phyloP scores from a whole-genome alignment of 2,888 invertebrate genomes.

The Pteria penguin region DNA sequence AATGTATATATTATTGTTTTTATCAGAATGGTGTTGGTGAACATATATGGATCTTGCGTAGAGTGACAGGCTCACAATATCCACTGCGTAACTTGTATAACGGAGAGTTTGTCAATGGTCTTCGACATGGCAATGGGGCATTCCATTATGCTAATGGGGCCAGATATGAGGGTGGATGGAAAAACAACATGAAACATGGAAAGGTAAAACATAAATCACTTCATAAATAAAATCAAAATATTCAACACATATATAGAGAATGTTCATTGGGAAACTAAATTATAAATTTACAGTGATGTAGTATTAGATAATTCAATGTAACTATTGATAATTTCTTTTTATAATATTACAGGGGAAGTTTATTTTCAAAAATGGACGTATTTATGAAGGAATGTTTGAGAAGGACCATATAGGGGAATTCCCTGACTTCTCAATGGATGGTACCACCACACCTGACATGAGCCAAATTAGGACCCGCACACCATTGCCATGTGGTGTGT shows the following conservation, averaged over 20 bases:
- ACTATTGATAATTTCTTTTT: not conserved
- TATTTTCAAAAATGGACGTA: conserved; percentile 79
- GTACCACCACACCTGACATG: conserved; percentile 75
- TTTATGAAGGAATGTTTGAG: conserved; percentile 79
- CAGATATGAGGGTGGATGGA: conserved; percentile 79
- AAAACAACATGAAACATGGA: conserved; percentile 79
- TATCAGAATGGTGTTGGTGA: conserved; percentile 79
- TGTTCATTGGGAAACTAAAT: too few species aligned
- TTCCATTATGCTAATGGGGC: conserved; percentile 81
- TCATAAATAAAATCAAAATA: too few species aligned
- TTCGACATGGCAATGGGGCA: conserved; percentile 77
- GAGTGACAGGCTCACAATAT: conserved; percentile 78
- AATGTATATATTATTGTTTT: not conserved
- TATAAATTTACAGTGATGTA: too few species aligned
- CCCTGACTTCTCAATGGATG: conserved; percentile 78
- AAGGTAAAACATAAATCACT: too few species aligned
- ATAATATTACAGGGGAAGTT: conserved; percentile 79
- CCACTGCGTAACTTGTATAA: conserved; percentile 79
- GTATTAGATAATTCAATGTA: not conserved
- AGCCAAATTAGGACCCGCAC: conserved; percentile 76
- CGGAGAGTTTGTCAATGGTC: conserved; percentile 78
- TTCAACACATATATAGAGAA: too few species aligned
- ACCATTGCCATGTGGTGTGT: conserved; percentile 75
- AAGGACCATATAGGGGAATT: conserved; percentile 79
- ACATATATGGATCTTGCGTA: conserved; percentile 78